These are phyloP conservation scores for Temnothorax nylanderi DNA, from an alignment of 1,140 invertebrate genomes.

Conservation along the genomic window DNA sequence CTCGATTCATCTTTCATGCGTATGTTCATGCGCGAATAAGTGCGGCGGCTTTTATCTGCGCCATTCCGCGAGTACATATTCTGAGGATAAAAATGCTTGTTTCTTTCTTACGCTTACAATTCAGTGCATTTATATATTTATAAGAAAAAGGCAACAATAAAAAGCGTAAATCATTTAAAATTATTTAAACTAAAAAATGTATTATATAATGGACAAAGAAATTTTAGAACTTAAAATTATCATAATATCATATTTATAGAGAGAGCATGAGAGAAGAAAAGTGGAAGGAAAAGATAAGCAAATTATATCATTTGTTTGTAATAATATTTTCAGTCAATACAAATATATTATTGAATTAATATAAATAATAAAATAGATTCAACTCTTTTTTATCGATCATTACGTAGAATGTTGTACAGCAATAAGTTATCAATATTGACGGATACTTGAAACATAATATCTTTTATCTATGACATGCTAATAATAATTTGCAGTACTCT, in stretches of 20 bases:
- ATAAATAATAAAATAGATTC: neutral
- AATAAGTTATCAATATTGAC: neutral
- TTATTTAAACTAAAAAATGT: neutral
- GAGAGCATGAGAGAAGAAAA: neutral
- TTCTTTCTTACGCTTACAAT: neutral
- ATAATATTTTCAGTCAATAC: neutral
- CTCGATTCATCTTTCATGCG: slow-evolving; percentile 57
- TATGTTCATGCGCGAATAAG: slow-evolving; percentile 45
- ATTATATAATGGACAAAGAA: neutral
- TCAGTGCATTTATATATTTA: slow-evolving; percentile 3
- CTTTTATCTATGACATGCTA: neutral
- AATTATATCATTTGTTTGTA: neutral
- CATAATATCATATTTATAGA: neutral
- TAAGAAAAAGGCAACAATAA: neutral
- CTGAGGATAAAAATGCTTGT: neutral
- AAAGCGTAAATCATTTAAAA: neutral
- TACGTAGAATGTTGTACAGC: neutral
- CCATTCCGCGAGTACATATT: neutral
- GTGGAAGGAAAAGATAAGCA: neutral
- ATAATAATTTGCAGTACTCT: neutral
- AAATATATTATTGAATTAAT: neutral
- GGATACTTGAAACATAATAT: neutral
- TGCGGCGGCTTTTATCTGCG: slow-evolving; percentile 21
- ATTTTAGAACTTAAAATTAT: neutral
- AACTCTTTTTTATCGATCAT: neutral